Base-by-base conservation (phyloP, 2,113 vertebrate genomes). In the Mesembrinibis cayennensis region DNA sequence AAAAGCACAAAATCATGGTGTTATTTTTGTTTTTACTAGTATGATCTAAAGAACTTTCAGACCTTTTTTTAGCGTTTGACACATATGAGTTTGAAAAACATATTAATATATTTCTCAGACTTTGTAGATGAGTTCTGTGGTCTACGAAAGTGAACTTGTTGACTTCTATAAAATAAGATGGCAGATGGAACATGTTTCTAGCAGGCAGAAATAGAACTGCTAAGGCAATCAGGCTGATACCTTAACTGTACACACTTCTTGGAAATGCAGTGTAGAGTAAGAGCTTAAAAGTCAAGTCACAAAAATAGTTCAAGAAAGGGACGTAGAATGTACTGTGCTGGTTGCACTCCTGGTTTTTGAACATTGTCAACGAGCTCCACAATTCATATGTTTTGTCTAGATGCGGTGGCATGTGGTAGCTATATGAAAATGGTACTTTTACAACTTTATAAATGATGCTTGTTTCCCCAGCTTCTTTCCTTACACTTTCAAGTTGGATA, bases 121-220 rank as follows among this genome's bases (percentile, higher is more conserved):
- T 45, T 67, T 66, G 58, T 40, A 61, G 56, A 72, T 38, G 22
- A 66, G 21, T 76, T 94, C 38, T 87, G 50, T 88, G 53, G 59
- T 82, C 78, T 85, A 29, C 6, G 0, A 20, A 67, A 91, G 25
- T 80, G 91, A 95, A 91, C 63, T 82, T 93, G 83, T 81, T 95
- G 80, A 62, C 82, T 94, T 87, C 45, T 77, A 9, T 72, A 44
- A 79, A 84, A 44, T 63, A 88, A 70, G 49, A 55, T 85, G 82
- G 74, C 84, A 97, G 78, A 65, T 85, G 53, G 90, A 72, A 44
- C 32, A 29, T 88, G 49, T 90, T 96, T 91, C 32, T 67, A 73
- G 53, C 71, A 69, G 42, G 45, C 81, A 92, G 66, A 86, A 95
- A 90, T 81, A 92, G 50, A 95, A 71, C 27, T 84, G 42, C 49